Base-by-base conservation (phyloP, 2,888 invertebrate species). In the Drosophila peninsularis region DNA sequence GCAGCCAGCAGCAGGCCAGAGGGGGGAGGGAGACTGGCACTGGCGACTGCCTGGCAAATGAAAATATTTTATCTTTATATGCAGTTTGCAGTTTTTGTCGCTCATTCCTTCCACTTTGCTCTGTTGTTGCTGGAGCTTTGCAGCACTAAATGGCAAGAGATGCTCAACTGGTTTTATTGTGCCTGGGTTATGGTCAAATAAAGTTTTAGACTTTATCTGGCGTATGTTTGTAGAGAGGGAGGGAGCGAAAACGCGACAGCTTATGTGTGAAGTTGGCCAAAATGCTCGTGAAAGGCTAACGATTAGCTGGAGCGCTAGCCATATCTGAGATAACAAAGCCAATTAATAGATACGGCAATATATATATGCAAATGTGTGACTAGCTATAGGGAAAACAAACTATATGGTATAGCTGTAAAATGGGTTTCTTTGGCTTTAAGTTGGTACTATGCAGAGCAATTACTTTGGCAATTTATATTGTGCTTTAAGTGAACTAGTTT, bases 41-140 rank as follows among this genome's bases (percentile, higher is more conserved):
- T 21, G 32, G 45, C 34, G 44, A 34, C 56, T 65, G 74, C 74
- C 57, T 52, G 60, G 53, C 71, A 79, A 79, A 72, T 77, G 69
- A 89, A 89, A 73, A 87, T 81, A 89, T 84, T 87, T 83, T 87
- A 83, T 89, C 89, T 89, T 75, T 75, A 75, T 87, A 78, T 84
- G 84, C 89, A 77, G 73, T 44, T 71, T 58, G 72, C 49, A 71
- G 80, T 62, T 71, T 74, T 66, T 75, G 63, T 68, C 56, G 19
- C 44, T 36, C 17, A 19, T 24, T 42, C 19, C 37, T 50, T 39
- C 42, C n/a, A 24, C 34, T 24, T 45, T 17, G 39, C 44, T 11
- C 17, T 52, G 37, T 1, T 39, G 45, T 11, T 32, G 45, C 45
- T 52, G 36, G 5, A 27, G 36, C 47, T 47, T 65, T 53, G 42